Conservation (phyloP, 1,140 invertebrate genomes). For the Formica exsecta region DNA sequence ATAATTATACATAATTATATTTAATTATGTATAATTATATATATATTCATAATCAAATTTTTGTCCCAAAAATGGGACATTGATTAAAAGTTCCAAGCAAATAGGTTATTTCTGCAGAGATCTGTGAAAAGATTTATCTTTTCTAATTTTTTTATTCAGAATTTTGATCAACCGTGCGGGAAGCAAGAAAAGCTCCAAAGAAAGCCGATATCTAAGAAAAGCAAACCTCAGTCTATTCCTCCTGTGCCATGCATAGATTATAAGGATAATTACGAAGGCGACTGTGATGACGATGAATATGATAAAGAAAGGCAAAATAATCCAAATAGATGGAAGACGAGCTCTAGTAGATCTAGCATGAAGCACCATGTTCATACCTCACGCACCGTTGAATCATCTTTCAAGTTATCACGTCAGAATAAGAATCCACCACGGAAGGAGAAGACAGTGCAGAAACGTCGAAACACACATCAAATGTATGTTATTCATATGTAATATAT, state of each 20-base stretch:
- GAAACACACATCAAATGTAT: constrained; percentile 80
- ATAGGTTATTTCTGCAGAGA: neutral
- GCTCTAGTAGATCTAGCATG: constrained; percentile 77
- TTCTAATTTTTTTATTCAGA: constrained; percentile 65
- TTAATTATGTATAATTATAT: too few species aligned
- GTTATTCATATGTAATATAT: constrained; percentile 10
- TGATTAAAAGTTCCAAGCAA: neutral
- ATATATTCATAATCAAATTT: neutral
- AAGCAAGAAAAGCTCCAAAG: constrained; percentile 84
- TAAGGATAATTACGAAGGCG: constrained; percentile 85
- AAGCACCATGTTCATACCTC: constrained; percentile 80
- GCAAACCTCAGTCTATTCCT: constrained; percentile 76
- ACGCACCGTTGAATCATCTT: constrained; percentile 75
- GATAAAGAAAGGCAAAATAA: constrained; percentile 84
- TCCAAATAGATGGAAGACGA: constrained; percentile 84
- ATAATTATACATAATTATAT: neutral
- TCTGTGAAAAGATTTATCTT: constrained; percentile 23
- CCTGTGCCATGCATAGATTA: constrained; percentile 80
- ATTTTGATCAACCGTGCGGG: constrained; percentile 77
- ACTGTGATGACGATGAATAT: constrained; percentile 86
- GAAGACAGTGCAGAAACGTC: constrained; percentile 82
- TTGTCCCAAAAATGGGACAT: neutral
- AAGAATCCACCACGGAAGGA: constrained; percentile 83
- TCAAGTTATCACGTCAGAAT: constrained; percentile 79
- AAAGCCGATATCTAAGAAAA: constrained; percentile 82